These are phyloP conservation scores for Amphiura filiformis DNA, from an alignment of 35 echinoderm and acorn worm species.

Conservation along the genomic window DNA sequence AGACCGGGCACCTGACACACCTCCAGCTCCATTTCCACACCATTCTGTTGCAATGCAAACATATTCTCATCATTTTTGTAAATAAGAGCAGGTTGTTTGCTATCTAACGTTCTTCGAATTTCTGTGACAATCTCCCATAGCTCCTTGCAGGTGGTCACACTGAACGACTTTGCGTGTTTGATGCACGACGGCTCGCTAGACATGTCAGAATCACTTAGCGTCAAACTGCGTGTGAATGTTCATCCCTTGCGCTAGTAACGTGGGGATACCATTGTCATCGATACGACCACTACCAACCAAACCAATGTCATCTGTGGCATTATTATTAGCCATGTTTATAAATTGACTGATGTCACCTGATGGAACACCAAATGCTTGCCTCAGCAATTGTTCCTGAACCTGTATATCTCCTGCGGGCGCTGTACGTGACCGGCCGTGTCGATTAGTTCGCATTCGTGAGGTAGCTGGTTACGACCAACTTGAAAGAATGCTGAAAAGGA, in stretches of 20 bases:
- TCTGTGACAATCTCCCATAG: conserved; percentile 83
- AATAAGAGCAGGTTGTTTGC: conserved; percentile 67
- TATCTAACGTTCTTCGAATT: conserved; percentile 82
- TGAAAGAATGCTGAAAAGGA: conserved; percentile 46
- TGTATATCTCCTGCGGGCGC: conserved; percentile 32
- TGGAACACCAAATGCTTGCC: conserved; percentile 57
- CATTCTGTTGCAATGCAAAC: conserved; percentile 78
- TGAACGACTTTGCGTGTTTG: conserved; percentile 88
- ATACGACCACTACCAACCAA: conserved; percentile 28
- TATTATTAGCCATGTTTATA: conserved; percentile 74
- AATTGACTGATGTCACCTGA: conserved; percentile 64
- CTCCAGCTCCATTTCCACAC: conserved; percentile 90
- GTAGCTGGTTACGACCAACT: conserved; percentile 21
- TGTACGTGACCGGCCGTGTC: conserved; percentile 42
- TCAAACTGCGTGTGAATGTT: conserved; percentile 71
- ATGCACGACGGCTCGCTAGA: conserved; percentile 64
- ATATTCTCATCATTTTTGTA: conserved; percentile 90
- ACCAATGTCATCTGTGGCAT: conserved; percentile 40
- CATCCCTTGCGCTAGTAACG: conserved; percentile 75
- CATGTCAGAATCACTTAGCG: conserved; percentile 67
- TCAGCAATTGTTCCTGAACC: conserved; percentile 74
- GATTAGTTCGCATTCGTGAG: not conserved
- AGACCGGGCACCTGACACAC: conserved; percentile 90
- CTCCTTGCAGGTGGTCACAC: conserved; percentile 86
- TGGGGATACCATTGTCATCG: conserved; percentile 33